Percentiles rank a stretch among this genome's conserved stretches.
Evolutionary conservation across 2,888 invertebrate species (phyloP).

Genomic region (Tanypteryx hageni): DNA sequence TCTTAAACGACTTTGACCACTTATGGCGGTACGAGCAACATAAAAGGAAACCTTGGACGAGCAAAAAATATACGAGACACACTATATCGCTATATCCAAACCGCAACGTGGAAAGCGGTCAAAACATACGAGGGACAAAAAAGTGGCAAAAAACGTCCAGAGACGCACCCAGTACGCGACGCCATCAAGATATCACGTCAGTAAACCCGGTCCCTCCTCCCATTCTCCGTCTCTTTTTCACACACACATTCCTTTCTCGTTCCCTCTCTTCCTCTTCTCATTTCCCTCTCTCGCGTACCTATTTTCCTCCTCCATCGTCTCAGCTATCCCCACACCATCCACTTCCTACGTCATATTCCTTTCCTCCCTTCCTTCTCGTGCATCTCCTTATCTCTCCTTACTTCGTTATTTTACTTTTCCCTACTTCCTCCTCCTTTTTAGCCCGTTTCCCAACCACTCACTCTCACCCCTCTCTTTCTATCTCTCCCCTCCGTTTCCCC

Average conservation of each 20-base stretch:
- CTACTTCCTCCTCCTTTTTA: background rate
- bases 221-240: too few species aligned
- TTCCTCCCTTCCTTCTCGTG: background rate
- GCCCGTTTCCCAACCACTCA: background rate
- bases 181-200: constrained; percentile 24
- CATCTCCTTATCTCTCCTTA: constrained; percentile 15
- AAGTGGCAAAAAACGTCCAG: background rate
- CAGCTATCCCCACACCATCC: background rate
- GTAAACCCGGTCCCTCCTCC: too few species aligned
- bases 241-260: too few species aligned
- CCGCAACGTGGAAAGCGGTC: constrained; percentile 24
- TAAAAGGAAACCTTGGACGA: background rate
- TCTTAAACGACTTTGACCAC: constrained; percentile 1
- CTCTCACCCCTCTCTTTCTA: background rate
- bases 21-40: background rate
- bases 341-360: background rate
- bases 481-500: background rate
- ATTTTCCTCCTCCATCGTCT: background rate
- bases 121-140: background rate
- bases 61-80: background rate
- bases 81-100: background rate
- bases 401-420: background rate
- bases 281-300: background rate
- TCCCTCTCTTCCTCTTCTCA: too few species aligned
- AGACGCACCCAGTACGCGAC: background rate